phyloP scores from a whole-genome alignment of 2,797 vertebrate species.

The Galaxias olidus region DNA sequence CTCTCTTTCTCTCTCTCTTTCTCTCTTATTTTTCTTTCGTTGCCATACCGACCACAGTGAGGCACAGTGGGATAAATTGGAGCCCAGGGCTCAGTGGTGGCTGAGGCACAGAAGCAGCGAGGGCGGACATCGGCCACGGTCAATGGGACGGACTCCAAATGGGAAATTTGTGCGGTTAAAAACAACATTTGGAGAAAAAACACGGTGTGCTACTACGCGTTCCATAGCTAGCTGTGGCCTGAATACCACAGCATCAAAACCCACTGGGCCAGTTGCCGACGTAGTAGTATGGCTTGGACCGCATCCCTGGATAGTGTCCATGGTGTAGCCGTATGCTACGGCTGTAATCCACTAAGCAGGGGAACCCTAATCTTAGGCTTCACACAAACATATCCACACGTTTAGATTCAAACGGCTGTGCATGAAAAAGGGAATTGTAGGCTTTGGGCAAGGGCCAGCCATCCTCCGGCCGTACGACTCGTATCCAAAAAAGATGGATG shows the following conservation, averaged over 20 bases:
- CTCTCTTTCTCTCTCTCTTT: constrained; percentile 60
- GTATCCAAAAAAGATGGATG: constrained; percentile 1
- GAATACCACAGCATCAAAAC: constrained; percentile 41
- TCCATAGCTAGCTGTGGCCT: constrained; percentile 47
- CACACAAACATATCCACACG: constrained; percentile 39
- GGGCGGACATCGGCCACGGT: constrained; percentile 57
- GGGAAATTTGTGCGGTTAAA: constrained; percentile 56
- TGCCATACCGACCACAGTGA: constrained; percentile 70
- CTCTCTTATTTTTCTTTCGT: constrained; percentile 54
- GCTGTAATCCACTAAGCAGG: constrained; percentile 47
- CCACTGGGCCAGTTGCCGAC: constrained; percentile 50
- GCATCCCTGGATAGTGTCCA: constrained; percentile 52
- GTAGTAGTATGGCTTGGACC: constrained; percentile 49
- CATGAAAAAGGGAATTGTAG: constrained; percentile 1
- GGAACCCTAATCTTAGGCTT: constrained; percentile 54
- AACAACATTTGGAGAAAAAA: constrained; percentile 56
- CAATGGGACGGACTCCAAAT: constrained; percentile 59
- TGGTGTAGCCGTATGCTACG: constrained; percentile 39
- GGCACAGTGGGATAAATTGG: constrained; percentile 78
- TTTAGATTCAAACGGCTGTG: background rate
- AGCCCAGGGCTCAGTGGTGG: constrained; percentile 58
- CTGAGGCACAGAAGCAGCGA: constrained; percentile 36
- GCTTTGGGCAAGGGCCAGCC: too few relatives aligned
- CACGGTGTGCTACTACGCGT: constrained; percentile 44
- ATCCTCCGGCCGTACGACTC: too few relatives aligned